Conservation (phyloP, 2,888 invertebrate genomes). For the Hirudinaria manillensis region DNA sequence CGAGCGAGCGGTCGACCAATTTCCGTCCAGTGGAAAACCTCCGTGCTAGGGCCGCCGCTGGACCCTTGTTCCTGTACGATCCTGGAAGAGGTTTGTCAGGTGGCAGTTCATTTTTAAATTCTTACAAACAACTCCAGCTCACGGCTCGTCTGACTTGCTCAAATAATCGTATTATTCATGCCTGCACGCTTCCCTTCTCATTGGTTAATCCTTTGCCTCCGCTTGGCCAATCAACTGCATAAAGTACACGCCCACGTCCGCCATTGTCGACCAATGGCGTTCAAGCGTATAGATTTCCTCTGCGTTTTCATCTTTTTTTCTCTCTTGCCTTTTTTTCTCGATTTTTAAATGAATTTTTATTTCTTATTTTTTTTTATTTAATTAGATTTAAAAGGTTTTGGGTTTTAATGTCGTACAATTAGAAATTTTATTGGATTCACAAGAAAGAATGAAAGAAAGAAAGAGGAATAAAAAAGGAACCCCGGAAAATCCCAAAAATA, state of each 20-base stretch:
- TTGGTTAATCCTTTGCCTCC: slow-evolving; percentile 28
- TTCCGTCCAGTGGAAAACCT: background rate
- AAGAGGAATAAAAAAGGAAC: too few relatives aligned
- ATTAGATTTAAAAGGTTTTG: too few relatives aligned
- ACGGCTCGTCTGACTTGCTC: background rate
- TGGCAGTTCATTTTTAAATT: too few relatives aligned
- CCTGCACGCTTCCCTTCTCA: slow-evolving; percentile 25
- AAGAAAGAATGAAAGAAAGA: too few relatives aligned
- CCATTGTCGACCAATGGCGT: slow-evolving; percentile 19
- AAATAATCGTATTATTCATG: slow-evolving; percentile 25
- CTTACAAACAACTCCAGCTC: background rate
- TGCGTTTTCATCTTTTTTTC: too few relatives aligned
- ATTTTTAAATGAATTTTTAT: too few relatives aligned
- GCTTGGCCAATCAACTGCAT: slow-evolving; percentile 26
- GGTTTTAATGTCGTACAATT: too few relatives aligned
- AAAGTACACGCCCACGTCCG: slow-evolving; percentile 16
- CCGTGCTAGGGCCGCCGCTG: background rate
- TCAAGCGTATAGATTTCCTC: background rate
- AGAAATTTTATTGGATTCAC: too few relatives aligned
- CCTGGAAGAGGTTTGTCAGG: too few relatives aligned
- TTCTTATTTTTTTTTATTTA: too few relatives aligned
- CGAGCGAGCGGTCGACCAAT: background rate
- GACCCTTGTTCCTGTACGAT: background rate
- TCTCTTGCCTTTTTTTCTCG: too few relatives aligned
- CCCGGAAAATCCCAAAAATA: too few relatives aligned